Evolutionary conservation across 2,888 invertebrate species (phyloP), one percentile per base, ranked within the genome.

Genomic region (Ceramica pisi): DNA sequence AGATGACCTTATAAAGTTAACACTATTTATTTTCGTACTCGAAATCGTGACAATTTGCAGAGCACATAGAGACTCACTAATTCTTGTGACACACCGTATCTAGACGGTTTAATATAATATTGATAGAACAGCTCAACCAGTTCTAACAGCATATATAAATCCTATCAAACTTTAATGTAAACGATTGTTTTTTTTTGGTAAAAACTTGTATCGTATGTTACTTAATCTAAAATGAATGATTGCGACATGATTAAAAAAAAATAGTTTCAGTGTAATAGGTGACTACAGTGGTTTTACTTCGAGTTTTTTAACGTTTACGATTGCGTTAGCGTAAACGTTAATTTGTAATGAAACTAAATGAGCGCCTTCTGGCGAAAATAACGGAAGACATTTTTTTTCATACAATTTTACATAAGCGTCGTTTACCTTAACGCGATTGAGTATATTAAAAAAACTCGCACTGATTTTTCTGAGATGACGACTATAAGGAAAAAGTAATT

Each of bases 21-120:
- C 19, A 48, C 56, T 2, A 38, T 57, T 19, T 50, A 57, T 62
- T 71, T 46, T 55, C 21, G 8, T 21, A 8, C 8, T 12, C 19
- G 19, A 31, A 35, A 21, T 38, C 53, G 63, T 71, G 51, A 38
- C 19, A 63, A 21, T 72, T 72, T 46, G 51, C 2, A 21, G 46
- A 26, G n/a, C 16, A 64, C 3, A 71, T 19, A 48, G 19, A 19
- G n/a, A 63, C 4, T 21, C 12, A 16, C 9, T 9, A 31, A 46
- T 53, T 46, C 1, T 46, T 46, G 26, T 23, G 16, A 23, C 12
- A 53, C 21, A 31, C 26, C 19, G 21, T 21, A n/a, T 38, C 0
- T 1, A 57, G 7, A 55, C 31, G 31, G 31, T 31, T 19, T 19
- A 31, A 26, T 55, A 9, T 19, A 26, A 53, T 19, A 26, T 23